Conservation (phyloP, 2,888 invertebrate species). For the Heliconius ismenius region DNA sequence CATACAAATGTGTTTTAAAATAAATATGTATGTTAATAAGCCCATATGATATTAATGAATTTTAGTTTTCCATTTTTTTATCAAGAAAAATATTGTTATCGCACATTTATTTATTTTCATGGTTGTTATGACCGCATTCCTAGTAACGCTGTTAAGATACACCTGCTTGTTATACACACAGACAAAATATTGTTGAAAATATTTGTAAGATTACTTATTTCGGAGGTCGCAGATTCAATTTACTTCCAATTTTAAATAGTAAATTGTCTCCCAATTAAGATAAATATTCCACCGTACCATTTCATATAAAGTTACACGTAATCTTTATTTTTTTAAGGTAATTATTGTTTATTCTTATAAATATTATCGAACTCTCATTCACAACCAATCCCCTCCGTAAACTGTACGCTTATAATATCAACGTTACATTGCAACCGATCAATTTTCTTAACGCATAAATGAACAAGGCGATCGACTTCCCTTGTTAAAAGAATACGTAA, state of each 20-base stretch:
- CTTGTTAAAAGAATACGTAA: background rate
- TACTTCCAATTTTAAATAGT: no score
- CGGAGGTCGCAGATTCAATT: background rate
- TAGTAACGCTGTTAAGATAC: background rate
- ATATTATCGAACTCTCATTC: background rate
- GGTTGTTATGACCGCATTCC: slow-evolving; percentile 21
- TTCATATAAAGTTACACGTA: no score
- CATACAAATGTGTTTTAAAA: background rate
- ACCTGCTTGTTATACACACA: background rate
- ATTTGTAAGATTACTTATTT: background rate
- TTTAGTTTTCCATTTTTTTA: slow-evolving; percentile 5
- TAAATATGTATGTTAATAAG: background rate
- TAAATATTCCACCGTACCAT: no score
- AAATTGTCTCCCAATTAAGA: no score
- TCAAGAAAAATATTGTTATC: slow-evolving; percentile 7
- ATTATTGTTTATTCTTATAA: background rate
- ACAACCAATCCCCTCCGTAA: background rate
- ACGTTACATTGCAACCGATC: background rate
- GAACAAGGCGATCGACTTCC: slow-evolving; percentile 1
- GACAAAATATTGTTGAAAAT: background rate
- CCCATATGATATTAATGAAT: slow-evolving; percentile 9
- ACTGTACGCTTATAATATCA: background rate
- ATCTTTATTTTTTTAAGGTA: no score
- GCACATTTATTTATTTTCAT: slow-evolving; percentile 14
- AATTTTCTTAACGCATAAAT: slow-evolving; percentile 13